Base-by-base conservation (phyloP, 2,797 vertebrate species). In the Pipistrellus pipistrellus region DNA sequence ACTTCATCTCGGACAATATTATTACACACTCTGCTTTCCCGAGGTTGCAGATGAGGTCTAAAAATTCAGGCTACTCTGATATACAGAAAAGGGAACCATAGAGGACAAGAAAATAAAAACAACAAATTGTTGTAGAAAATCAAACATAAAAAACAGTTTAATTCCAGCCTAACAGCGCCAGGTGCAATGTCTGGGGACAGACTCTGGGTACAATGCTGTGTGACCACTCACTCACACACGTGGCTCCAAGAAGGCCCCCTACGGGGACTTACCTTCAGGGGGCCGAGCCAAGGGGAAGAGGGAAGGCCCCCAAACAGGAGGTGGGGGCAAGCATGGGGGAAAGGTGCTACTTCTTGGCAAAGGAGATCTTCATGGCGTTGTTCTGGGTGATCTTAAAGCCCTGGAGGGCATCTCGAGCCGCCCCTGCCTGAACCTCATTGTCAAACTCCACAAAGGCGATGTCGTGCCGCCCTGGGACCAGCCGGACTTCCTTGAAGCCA, bases 361-460 rank as follows among this genome's bases (percentile, higher is more conserved):
- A 99, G 0, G 99, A 99, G 96, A 99, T 99, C 98, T 99, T 99
- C 99, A 99, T 99, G 59, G 99, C 99, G 0, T 99, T 99, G 27
- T 98, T 99, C 97, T 99, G 99, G 0, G 99, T 99, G 97, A 99
- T 99, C 98, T 99, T 99, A 97, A 99, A 99, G 92, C 99, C 99
- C 91, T 99, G 99, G 0, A 99, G 98, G 4, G 99, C 99, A 0
- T 99, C 99, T 0, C 99, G 98, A 18, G 99, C 99, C 0, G 99
- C 99, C 1, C 98, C 99, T 0, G 99, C 99, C 97, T 99, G 99
- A 51, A 99, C 99, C 78, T 99, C 99, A 2, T 99, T 99, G 30
- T 99, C 99, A 96, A 99, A 99, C 98, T 99, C 99, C 98, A 99
- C 99, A 18, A 99, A 99, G 44, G 99, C 99, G 2, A 99, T 99